phyloP scores from a whole-genome alignment of 2,888 invertebrate species.

The Entomobrya proxima region DNA sequence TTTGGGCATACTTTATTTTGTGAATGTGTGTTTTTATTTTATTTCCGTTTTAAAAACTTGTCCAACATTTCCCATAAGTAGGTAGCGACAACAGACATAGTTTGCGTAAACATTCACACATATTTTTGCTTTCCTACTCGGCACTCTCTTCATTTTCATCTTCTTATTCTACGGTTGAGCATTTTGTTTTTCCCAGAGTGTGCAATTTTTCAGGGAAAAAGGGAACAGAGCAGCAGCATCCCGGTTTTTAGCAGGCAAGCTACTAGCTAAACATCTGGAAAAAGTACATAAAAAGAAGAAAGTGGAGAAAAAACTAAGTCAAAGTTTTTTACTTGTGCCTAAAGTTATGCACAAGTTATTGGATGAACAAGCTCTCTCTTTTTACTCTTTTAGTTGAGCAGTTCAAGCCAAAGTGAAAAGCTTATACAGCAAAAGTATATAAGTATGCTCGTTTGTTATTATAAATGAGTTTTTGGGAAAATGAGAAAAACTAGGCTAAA shows the following conservation, averaged over 20 bases:
- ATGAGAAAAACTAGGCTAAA: slow-evolving; percentile 51
- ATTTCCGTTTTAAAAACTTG: slow-evolving; percentile 26
- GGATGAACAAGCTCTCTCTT: neutral
- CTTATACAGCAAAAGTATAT: no score
- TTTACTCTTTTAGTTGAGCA: no score
- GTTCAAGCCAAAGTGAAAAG: no score
- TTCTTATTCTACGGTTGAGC: neutral
- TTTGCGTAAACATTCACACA: slow-evolving; percentile 11
- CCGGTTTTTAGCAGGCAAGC: slow-evolving; percentile 26
- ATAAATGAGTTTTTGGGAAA: slow-evolving; percentile 22
- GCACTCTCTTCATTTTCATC: neutral
- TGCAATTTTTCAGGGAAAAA: slow-evolving; percentile 6
- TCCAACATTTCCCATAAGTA: slow-evolving; percentile 50
- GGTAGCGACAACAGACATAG: slow-evolving; percentile 8
- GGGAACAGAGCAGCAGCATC: no score
- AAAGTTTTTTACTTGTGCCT: neutral
- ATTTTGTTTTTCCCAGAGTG: neutral
- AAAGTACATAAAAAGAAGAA: slow-evolving; percentile 28
- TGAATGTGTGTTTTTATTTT: no score
- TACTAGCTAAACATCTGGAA: slow-evolving; percentile 42
- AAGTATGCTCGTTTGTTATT: neutral
- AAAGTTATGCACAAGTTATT: neutral
- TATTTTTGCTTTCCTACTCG: no score
- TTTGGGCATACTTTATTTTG: no score
- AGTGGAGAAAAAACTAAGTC: slow-evolving; percentile 17